Evolutionary conservation across 1,140 invertebrate species (phyloP), one percentile per base, ranked within the genome.

Genomic region (Pseudoatta argentina): DNA sequence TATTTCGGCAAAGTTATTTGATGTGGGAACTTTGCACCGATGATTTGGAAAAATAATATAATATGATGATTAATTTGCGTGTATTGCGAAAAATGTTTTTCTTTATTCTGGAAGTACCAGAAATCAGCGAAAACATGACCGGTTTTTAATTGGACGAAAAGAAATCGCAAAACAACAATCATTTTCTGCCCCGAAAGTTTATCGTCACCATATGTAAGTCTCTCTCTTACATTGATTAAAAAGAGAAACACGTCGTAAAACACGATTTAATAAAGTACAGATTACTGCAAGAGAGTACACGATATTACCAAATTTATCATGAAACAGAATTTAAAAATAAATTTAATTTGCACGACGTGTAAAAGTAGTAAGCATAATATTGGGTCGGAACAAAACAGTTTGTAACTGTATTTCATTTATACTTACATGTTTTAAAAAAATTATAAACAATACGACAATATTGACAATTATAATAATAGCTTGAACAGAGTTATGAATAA

Each of bases 151-250:
- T 27, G 59, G 39, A 10, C 18, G n/a, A 83, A 87, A 85, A 78
- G 34, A 63, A 79, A 30, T 63, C 61, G n/a, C 63, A 27, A 39
- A 85, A 87, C 55, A 81, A 76, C 63, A 85, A 90, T 90, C 88
- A 44, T 34, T 87, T 87, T 57, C 18, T 83, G 86, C 77, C 77
- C 89, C 83, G 67, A 91, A 90, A 91, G 89, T 91, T 91, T 88
- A 91, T 91, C 30, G 39, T 21, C 55, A 53, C 14, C 48, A 44
- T 39, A 44, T 44, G 39, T 44, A 55, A 78, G 73, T n/a, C 4
- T 44, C 34, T 67, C 18, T 81, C 16, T 77, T 27, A 24, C 4
- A 21, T 72, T 67, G 83, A 89, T 88, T 86, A 77, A 39, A 48
- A 30, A 27, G 12, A 69, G 39, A 66, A 18, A 34, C 59, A 21